Base-by-base conservation (phyloP, 2,888 invertebrate species). In the Morpho deidamia region DNA sequence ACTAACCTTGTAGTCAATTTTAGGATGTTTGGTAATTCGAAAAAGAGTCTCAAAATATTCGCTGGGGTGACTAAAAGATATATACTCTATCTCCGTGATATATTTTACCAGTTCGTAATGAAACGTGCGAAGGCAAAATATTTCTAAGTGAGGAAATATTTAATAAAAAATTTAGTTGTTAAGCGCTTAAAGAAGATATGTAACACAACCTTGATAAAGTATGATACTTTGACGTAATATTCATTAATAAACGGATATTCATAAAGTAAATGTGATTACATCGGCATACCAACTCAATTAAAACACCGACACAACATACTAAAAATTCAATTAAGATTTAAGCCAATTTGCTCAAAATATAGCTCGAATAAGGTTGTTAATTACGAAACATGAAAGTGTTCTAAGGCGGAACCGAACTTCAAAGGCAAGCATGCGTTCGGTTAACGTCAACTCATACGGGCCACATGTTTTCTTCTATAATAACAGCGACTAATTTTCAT, bases 361-460 rank as follows among this genome's bases (percentile, higher is more conserved):
- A 45, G 38, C 58, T 55, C 49, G 56, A 54, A 56, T 54, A 51
- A 60, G 63, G 60, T 60, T 72, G 68, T 73, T 77, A 76, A 79
- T 78, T 77, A 78, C 65, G 60, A 58, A 61, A 72, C 69, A 71
- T 65, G 68, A 68, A 72, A 75, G 66, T 66, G 68, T 71, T 70
- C 67, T 66, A 63, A 66, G 58, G 66, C 68, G 60, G 68, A 77
- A 78, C 76, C 74, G 73, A 78, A 81, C 76, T 78, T 81, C 72
- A 74, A 76, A 74, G 67, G 73, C 51, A 74, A 74, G 72, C 76
- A 79, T 81, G 72, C 69, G 70, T 71, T 74, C 68, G 58, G n/a
- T 50, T 44, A 50, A 35, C 11, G 34, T 44, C 23, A 7, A 7
- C 7, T 32, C 37, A 50, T 11, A 50, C 50, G 50, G 33, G 43